Base-by-base conservation (phyloP, 2,888 invertebrate genomes). In the Quadroppia sp. region DNA sequence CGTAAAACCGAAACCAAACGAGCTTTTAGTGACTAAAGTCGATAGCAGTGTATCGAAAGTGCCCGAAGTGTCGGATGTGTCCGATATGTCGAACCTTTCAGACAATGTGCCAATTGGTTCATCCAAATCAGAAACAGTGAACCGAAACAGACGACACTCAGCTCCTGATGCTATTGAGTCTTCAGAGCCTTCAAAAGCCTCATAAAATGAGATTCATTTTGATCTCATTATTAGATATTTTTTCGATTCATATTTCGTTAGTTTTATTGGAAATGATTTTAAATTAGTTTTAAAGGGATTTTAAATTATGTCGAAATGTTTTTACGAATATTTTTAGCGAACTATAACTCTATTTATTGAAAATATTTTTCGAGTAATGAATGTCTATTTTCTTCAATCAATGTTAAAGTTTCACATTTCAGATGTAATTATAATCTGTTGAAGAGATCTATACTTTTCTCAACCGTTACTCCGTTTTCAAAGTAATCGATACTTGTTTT, bases 181-280 rank as follows among this genome's bases (percentile, higher is more conserved):
- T 15, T 45, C 69, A 45, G 69, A 69, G 69, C 69, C 69, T 69
- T 69, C 42, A 25, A 69, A 45, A n/a, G 69, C 69, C 69, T 64
- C 42, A 69, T 23, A 40, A 69, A 69, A 69, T 69, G 69, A 69
- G 69, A 69, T 42, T 69, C 7, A 7, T 36, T 56, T 42, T 28
- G 69, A 45, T 69, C 69, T 69, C 42, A 69, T 69, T 45, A 36
- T 64, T 36, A 25, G 13, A 25, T 69, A 17, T 42, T 28, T 45
- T 36, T 69, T 69, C 36, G n/a, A 69, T 69, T 69, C 23, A 20
- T 28, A 7, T 3, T 20, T 40, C 17, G 61, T 61, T 67, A 36
- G 67, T 69, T 45, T 69, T 69, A 28, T 20, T 45, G 30, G 40
- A 40, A 13, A 23, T 20, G 20, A 15, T 15, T 45, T n/a, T 36